These are phyloP conservation scores for Tenualosa thibaudeaui DNA, from an alignment of 2,797 vertebrate species.

Conservation along the genomic window DNA sequence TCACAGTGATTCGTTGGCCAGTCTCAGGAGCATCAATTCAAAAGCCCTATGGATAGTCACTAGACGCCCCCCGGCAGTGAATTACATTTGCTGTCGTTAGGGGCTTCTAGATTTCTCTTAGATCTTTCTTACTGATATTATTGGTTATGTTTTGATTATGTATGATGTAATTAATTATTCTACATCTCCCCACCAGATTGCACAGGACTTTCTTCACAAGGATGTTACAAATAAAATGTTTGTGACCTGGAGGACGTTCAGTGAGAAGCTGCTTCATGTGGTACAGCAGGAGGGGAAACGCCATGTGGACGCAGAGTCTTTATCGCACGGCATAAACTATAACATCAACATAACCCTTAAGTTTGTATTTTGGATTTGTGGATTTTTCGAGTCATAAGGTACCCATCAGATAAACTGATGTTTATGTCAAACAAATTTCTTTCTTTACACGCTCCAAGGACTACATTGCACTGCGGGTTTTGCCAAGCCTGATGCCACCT, in stretches of 20 bases:
- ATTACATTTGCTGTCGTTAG: too few species aligned
- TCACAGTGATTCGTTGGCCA: too few species aligned
- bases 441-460: not conserved
- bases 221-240: not conserved
- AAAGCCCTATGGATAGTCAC: too few species aligned
- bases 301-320: not conserved
- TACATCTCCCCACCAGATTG: not conserved
- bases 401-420: too few species aligned
- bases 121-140: not conserved
- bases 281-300: not conserved
- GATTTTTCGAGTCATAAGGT: not conserved
- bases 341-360: not conserved
- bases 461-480: not conserved
- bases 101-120: too few species aligned
- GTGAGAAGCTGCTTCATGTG: not conserved
- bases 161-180: not conserved
- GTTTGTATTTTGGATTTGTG: not conserved
- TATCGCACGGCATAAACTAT: not conserved
- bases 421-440: not conserved
- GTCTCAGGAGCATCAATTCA: too few species aligned
- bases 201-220: not conserved
- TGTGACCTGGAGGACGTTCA: not conserved
- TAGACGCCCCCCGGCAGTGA: too few species aligned
- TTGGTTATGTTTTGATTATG: not conserved
- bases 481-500: slow-evolving; percentile 6